Evolutionary conservation across 2,797 vertebrate species (phyloP), one percentile per base, ranked within the genome.

Genomic region (Phrynocephalus vlangalii): DNA sequence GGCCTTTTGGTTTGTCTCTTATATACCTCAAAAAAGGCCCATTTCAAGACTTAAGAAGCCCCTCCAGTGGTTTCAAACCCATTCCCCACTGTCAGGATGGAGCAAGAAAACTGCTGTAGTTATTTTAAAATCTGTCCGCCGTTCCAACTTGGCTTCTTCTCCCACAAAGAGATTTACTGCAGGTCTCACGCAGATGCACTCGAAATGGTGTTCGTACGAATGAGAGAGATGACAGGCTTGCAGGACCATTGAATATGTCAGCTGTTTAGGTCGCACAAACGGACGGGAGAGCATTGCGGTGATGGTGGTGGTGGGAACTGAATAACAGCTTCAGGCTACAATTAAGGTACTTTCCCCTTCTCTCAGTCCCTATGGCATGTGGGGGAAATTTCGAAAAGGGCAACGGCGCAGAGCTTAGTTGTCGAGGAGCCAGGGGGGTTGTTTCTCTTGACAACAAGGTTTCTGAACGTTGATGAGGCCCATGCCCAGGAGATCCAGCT

Each of bases 81-180:
- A 28, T 56, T 16, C 85, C 33, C 68, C 75, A 38, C 26, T 9
- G 76, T 70, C 71, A 30, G 33, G 77, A 20, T 84, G 71, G 86
- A 86, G 72, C 8, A 6, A 44, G 76, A 38, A 82, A 76, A 7
- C 72, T 15, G n/a, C 15, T 24, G 78, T 48, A 76, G 33, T 60
- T 60, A 70, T 76, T 81, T 50, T 11, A 56, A 52, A 71, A 81
- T 84, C 9, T 28, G 1, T 44, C 1, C 3, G 13, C 22, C 0
- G 50, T 81, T 87, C 86, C 86, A 87, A 78, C 72, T 90, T 82
- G 89, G 86, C 79, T 78, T 52, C 56, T 11, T 63, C 33, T n/a
- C 18, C 67, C 56, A 33, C 20, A 5, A 33, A 44, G 83, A 78
- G 79, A 82, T 87, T 87, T 85, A 71, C 52, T 66, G 2, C 52